These are phyloP conservation scores for Gryllus bimaculatus DNA, from an alignment of 1,140 invertebrate genomes.

Conservation along the genomic window DNA sequence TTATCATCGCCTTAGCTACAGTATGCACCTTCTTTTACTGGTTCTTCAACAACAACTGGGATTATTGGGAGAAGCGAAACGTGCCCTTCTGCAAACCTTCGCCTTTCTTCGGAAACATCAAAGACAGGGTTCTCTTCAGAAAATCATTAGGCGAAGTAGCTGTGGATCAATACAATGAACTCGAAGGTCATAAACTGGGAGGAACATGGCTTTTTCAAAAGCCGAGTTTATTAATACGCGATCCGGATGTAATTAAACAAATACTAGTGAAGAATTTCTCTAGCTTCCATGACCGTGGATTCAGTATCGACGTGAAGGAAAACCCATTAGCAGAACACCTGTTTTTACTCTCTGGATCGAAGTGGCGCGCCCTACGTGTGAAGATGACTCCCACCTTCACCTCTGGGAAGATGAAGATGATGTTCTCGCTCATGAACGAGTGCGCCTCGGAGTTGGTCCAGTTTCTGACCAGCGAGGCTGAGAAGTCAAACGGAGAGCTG, in stretches of 20 bases:
- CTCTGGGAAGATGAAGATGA: conserved; percentile 28
- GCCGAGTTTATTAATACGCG: conserved; percentile 34
- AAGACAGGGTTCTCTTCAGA: conserved; percentile 13
- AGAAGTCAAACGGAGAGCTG: conserved; percentile 30
- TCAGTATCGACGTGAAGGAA: neutral
- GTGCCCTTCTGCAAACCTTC: conserved; percentile 31
- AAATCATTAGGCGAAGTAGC: neutral
- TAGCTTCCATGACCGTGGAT: conserved; percentile 27
- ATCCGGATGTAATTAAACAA: conserved; percentile 31
- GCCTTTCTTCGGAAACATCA: conserved; percentile 32
- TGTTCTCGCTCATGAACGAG: conserved; percentile 30
- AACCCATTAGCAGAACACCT: conserved; percentile 17
- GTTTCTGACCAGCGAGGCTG: conserved; percentile 30
- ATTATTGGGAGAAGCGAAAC: conserved; percentile 38
- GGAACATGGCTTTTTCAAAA: conserved; percentile 36
- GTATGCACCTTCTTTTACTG: conserved; percentile 18
- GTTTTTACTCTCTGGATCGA: conserved; percentile 20
- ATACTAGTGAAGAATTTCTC: conserved; percentile 32
- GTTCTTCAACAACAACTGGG: conserved; percentile 27
- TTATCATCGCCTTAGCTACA: neutral
- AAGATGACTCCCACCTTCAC: conserved; percentile 37
- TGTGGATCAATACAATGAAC: conserved; percentile 27
- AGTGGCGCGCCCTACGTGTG: conserved; percentile 39
- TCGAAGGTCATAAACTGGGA: conserved; percentile 32
- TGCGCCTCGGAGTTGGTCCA: conserved; percentile 35